Evolutionary conservation across 2,888 invertebrate genomes (phyloP).

Genomic region (Eristalis arbustorum): DNA sequence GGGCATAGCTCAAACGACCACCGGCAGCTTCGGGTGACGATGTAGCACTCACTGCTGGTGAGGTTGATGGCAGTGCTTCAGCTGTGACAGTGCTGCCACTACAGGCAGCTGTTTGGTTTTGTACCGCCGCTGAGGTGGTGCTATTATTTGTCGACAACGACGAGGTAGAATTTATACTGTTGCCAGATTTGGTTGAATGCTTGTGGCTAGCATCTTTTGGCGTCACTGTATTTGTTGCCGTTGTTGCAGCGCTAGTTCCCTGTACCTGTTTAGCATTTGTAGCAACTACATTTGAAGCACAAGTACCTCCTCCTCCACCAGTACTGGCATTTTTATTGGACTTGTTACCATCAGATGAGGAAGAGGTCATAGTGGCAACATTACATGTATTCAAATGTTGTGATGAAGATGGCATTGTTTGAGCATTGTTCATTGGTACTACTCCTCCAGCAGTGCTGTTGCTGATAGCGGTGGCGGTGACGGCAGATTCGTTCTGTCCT

Average conservation of each 20-base stretch:
- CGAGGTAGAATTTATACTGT: conserved; percentile 73
- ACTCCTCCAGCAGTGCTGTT: conserved; percentile 51
- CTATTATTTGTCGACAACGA: conserved; percentile 72
- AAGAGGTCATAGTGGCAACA: conserved; percentile 82
- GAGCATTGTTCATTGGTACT: conserved; percentile 72
- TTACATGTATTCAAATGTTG: conserved; percentile 74
- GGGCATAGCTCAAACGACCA: conserved; percentile 83
- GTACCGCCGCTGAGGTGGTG: conserved; percentile 55
- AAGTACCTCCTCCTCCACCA: conserved; percentile 30
- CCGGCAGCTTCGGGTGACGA: conserved; percentile 55
- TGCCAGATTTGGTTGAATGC: conserved; percentile 76
- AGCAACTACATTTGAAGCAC: conserved; percentile 17
- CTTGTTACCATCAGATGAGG: conserved; percentile 75
- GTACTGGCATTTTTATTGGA: conserved; percentile 74
- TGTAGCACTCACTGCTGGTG: conserved; percentile 71
- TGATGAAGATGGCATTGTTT: conserved; percentile 33
- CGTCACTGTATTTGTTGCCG: conserved; percentile 74
- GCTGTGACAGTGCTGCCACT: conserved; percentile 70
- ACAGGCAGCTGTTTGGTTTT: conserved; percentile 40
- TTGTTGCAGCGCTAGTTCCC: conserved; percentile 74
- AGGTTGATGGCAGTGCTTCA: conserved; percentile 44
- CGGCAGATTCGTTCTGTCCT: conserved; percentile 56
- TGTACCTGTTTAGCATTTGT: conserved; percentile 49
- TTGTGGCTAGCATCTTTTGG: conserved; percentile 77
- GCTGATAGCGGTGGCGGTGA: conserved; percentile 54